phyloP scores from a whole-genome alignment of 2,797 vertebrate species.

The Bradypodion ventrale region DNA sequence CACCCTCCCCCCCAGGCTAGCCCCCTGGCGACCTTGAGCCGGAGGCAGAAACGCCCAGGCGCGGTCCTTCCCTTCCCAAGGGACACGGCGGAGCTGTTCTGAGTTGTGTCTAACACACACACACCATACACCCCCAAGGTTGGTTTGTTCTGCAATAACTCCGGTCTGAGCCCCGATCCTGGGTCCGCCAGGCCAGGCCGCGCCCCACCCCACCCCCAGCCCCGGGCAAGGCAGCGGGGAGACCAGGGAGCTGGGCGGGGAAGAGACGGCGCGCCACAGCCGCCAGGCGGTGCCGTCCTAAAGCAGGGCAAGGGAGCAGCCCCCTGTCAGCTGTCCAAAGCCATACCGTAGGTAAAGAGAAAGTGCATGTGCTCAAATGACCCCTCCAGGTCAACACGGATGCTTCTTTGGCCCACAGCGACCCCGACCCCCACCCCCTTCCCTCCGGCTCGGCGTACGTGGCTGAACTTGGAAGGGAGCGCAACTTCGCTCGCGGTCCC shows the following conservation, averaged over 20 bases:
- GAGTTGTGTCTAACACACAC: too few species aligned
- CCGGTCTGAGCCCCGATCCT: too few species aligned
- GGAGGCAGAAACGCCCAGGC: neutral
- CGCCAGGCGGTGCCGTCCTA: too few species aligned
- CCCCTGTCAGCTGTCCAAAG: neutral
- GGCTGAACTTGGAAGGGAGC: neutral
- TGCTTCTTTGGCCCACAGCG: neutral
- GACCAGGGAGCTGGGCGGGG: too few species aligned
- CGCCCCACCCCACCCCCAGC: too few species aligned
- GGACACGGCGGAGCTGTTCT: too few species aligned
- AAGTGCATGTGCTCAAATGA: neutral
- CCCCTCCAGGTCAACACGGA: neutral
- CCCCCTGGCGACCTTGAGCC: conserved; percentile 1
- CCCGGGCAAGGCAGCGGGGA: neutral
- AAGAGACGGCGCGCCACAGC: too few species aligned
- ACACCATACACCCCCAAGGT: too few species aligned
- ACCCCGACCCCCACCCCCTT: neutral
- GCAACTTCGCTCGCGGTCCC: neutral
- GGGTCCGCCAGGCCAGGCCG: neutral
- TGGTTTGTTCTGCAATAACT: neutral
- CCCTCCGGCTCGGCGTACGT: neutral
- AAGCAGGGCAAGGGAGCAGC: neutral
- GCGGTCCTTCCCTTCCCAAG: neutral
- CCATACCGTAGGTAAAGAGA: neutral
- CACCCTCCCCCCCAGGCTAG: neutral